Base-by-base conservation (phyloP, 2,797 vertebrate genomes). In the Takifugu rubripes region DNA sequence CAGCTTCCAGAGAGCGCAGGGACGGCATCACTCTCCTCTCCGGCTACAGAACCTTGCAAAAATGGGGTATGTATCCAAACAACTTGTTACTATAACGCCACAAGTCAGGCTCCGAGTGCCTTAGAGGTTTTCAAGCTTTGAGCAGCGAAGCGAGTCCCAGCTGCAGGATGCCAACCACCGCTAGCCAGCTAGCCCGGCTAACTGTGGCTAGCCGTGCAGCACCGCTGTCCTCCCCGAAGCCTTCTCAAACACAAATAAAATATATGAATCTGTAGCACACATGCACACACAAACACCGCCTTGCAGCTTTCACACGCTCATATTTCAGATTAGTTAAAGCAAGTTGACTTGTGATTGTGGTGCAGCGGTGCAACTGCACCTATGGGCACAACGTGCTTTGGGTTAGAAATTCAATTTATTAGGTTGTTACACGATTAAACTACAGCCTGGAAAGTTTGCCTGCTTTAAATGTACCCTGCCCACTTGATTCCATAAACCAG, bases 31-130 rank as follows among this genome's bases (percentile, higher is more conserved):
- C 51, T 72, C 56, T 54, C 59, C 45, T 68, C 71, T 56, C 27
- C 21, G 25, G 46, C 51, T 26, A 36, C 68, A 21, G 72, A 40
- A 72, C 57, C 67, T 66, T 68, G 77, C 84, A 72, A 84, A 77
- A 68, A 92, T 92, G 91, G 91, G 91, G 90, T 92, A 89, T 15
- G 90, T 88, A 62, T 26, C 21, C 3, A 1, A 3, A 24, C 24
- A 56, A 51, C 44, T 33, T 29, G 8, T 29, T 44, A 44, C 16
- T 46, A 7, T n/a, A 1, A 11, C 6, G 16, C 17, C 7, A 9
- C 11, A 21, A 46, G 44, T 46, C 21, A 31, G 25, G 11, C 52
- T 25, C 33, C 8, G 9, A 6, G 36, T 44, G 24, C 24, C 40
- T n/a, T 9, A 50, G 17, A 56, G 25, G 59, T 17, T 57, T 4